A percentile compares a stretch with the other conserved stretches of the same genome.
These are phyloP conservation scores for Crax fasciolata DNA, from an alignment of 2,797 vertebrate species.

Conservation along the genomic window DNA sequence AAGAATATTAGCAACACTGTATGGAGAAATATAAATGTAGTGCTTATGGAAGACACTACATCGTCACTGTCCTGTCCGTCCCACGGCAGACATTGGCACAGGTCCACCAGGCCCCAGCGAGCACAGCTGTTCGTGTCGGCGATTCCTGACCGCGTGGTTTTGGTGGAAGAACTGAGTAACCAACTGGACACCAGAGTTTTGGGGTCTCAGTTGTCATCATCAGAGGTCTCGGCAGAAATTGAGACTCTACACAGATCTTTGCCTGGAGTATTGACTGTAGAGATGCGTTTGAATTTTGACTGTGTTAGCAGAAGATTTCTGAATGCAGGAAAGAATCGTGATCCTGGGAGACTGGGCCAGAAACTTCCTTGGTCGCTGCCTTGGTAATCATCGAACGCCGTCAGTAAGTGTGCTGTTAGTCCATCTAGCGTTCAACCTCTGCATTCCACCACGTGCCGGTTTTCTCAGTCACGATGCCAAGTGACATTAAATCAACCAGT, in stretches of 20 bases:
- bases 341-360: not conserved
- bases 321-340: not conserved
- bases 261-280: not conserved
- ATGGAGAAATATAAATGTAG: not conserved
- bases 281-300: not conserved
- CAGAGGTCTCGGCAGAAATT: not conserved
- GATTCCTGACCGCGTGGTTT: not conserved
- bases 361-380: not conserved
- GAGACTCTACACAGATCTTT: not conserved
- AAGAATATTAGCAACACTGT: not conserved
- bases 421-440: not conserved
- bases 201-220: not conserved
- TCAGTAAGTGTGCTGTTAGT: not conserved
- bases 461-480: not conserved
- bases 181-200: rapidly evolving
- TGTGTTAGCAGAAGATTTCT: not conserved
- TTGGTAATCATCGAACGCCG: not conserved
- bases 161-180: not conserved
- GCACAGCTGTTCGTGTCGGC: not conserved
- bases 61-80: not conserved
- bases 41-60: not conserved
- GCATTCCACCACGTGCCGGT: not conserved
- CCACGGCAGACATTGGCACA: not conserved
- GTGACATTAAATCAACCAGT: not conserved
- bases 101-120: not conserved